Base-by-base conservation (phyloP, 30 jellyfish, hydroid and myxozoan genomes). In the Catostylus mosaicus region DNA sequence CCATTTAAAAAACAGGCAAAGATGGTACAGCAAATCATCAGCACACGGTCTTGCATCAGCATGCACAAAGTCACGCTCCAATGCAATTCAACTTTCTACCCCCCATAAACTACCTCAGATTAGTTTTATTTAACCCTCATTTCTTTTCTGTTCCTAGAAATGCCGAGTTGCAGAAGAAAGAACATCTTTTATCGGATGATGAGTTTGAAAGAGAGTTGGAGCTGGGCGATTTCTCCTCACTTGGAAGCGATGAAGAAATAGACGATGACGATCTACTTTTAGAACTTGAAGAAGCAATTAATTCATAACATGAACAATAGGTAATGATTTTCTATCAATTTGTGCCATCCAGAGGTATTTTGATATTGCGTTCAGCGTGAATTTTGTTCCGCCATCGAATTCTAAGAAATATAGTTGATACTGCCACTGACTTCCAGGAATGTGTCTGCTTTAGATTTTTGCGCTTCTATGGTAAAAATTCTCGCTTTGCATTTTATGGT, bases 171-270 rank as follows among this genome's bases (percentile, higher is more conserved):
- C 50, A 85, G 89, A 85, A 90, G 69, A 83, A 64, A 36, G 94
- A 85, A 46, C 93, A 90, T 40, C 48, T 90, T 0, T 62, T 90
- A 46, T 90, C 97, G 7, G 97, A 90, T 47, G 97, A 90, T 22
- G 97, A 90, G 67, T 82, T 90, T 34, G 97, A 90, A 63, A 70
- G 91, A 66, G 97, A 90, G 56, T 50, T 90, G 48, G 96, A 90
- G 37, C 75, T 78, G 37, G 89, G 79, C 30, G 96, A 90, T 54
- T 75, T 90, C 30, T 78, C 88, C 0, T 85, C 96, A 6, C 93
- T 76, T 26, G 89, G 83, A 3, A 57, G 87, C 45, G 81, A 68
- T 24, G 88, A 75, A 51, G 96, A 75, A 65, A 77, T 90, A 23
- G 96, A 90, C 73, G 97, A 90, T 47, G 96, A 90, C 62, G 97